phyloP scores from a whole-genome alignment of 2,113 vertebrate species.

The Amazona vittata region DNA sequence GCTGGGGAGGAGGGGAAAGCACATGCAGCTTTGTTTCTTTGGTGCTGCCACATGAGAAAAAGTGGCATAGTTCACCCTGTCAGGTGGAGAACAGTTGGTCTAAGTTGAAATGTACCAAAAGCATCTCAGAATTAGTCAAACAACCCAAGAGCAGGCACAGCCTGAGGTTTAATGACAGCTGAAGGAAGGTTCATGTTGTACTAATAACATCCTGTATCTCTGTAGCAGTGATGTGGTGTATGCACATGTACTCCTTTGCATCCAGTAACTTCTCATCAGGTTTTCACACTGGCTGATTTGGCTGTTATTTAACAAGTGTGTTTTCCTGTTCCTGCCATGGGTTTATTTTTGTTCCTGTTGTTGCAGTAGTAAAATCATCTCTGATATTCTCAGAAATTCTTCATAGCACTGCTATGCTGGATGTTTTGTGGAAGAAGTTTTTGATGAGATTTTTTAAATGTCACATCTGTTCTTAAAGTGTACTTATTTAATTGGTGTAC shows the following conservation, averaged over 20 bases:
- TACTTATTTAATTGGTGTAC: background rate
- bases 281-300: slow-evolving; percentile 25
- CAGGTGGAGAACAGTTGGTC: background rate
- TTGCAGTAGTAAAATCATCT: background rate
- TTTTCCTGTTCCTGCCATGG: background rate
- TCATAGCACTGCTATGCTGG: background rate
- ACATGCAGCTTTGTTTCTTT: background rate
- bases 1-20: background rate
- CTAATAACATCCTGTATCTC: slow-evolving; percentile 73
- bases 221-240: slow-evolving; percentile 40
- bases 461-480: slow-evolving; percentile 12
- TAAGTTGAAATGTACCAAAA: slow-evolving; percentile 12
- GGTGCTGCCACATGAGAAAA: background rate
- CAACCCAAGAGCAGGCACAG: background rate
- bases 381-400: slow-evolving; percentile 3
- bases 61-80: background rate
- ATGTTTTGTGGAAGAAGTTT: background rate
- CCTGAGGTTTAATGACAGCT: slow-evolving; percentile 51
- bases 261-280: background rate
- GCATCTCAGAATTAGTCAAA: slow-evolving; percentile 40
- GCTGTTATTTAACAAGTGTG: slow-evolving; percentile 23
- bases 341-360: slow-evolving; percentile 11
- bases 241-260: background rate
- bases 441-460: background rate
- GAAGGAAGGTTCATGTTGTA: slow-evolving; percentile 51